A percentile compares a stretch with the other conserved stretches of the same genome.
These are phyloP conservation scores for Drosophila saltans DNA, from an alignment of 1,140 invertebrate genomes.

Conservation along the genomic window DNA sequence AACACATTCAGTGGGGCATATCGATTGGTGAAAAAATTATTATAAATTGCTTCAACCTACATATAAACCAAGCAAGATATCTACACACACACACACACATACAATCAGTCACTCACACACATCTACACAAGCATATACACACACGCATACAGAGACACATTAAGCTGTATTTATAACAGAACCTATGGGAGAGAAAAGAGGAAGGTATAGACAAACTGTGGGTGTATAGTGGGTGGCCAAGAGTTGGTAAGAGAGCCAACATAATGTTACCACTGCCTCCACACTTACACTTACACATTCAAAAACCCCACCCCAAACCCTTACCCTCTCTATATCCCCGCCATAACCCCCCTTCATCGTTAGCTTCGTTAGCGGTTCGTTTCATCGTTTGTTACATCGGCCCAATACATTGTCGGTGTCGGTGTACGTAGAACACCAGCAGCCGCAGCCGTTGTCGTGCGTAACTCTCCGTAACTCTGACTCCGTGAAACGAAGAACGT, in stretches of 20 bases:
- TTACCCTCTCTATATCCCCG: not conserved
- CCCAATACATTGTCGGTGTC: constrained; percentile 28
- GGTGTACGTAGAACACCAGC: not conserved
- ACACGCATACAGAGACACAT: constrained; percentile 66
- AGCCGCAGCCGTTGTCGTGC: constrained; percentile 41
- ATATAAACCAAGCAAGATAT: constrained; percentile 65
- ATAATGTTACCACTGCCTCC: constrained; percentile 59
- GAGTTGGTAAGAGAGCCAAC: constrained; percentile 32
- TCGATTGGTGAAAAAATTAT: constrained; percentile 81
- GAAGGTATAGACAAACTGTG: constrained; percentile 43
- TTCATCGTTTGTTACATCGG: constrained; percentile 45
- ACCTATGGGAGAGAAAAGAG: constrained; percentile 35
- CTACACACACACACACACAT: constrained; percentile 29
- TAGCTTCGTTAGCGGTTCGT: constrained; percentile 44
- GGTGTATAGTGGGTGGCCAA: constrained; percentile 5
- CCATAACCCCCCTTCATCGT: constrained; percentile 21
- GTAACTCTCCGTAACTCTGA: constrained; percentile 23
- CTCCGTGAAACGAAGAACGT: not conserved
- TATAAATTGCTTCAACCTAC: constrained; percentile 83
- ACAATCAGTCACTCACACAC: constrained; percentile 29
- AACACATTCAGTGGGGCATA: constrained; percentile 59
- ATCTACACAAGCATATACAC: constrained; percentile 26
- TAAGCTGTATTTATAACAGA: constrained; percentile 68
- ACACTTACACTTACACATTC: constrained; percentile 10
- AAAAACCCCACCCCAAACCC: too few species aligned